A percentile compares a stretch with the other conserved stretches of the same genome.
Conservation (phyloP, 2,797 vertebrate species). For the Merluccius polli region DNA sequence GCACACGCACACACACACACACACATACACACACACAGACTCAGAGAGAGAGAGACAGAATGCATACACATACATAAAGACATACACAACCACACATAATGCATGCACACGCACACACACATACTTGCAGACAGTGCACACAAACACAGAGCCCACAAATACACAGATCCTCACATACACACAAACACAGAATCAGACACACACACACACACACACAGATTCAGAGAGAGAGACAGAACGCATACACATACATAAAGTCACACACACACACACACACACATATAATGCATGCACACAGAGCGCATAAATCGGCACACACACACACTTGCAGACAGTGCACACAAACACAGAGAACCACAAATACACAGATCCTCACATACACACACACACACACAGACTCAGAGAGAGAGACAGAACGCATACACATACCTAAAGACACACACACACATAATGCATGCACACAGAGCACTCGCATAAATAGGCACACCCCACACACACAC, state of each 20-base stretch:
- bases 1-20: background rate
- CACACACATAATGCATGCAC: no score
- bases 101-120: slow-evolving; percentile 1
- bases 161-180: background rate
- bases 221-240: no score
- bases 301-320: no score
- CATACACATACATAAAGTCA: no score
- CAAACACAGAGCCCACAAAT: background rate
- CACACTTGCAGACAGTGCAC: background rate
- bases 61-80: background rate
- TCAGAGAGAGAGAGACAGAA: no score
- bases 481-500: background rate
- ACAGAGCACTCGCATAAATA: no score
- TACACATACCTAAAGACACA: background rate
- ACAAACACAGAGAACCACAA: background rate
- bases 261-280: background rate
- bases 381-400: background rate
- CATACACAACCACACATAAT: background rate
- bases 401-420: background rate
- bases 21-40: background rate
- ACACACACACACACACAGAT: no score
- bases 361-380: background rate
- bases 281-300: background rate
- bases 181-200: background rate
- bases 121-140: background rate